A percentile compares a stretch with the other conserved stretches of the same genome.
Conservation (phyloP, 2,888 invertebrate species). For the Blastobasis lacticolella region DNA sequence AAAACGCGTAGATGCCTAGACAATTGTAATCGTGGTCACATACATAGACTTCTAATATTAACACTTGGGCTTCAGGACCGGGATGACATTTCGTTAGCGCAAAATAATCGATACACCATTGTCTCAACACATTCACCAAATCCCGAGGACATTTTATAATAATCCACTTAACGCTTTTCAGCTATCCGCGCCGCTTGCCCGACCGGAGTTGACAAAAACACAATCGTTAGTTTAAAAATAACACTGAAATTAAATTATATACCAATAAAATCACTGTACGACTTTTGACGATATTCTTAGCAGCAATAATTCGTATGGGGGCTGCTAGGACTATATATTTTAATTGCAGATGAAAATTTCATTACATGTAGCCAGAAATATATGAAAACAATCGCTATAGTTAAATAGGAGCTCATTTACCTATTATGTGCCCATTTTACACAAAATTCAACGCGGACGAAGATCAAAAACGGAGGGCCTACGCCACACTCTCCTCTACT, state of each 20-base stretch:
- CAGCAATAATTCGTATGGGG: slow-evolving; percentile 47
- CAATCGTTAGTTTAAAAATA: slow-evolving; percentile 40
- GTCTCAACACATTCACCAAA: slow-evolving; percentile 68
- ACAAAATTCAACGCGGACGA: slow-evolving; percentile 57
- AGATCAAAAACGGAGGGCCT: slow-evolving; percentile 68
- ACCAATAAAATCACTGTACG: slow-evolving; percentile 55
- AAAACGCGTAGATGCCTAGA: slow-evolving; percentile 71
- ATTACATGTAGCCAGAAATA: slow-evolving; percentile 1
- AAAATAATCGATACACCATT: slow-evolving; percentile 75
- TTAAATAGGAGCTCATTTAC: slow-evolving; percentile 52
- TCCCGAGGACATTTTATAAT: slow-evolving; percentile 37
- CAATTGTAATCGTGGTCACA: slow-evolving; percentile 67
- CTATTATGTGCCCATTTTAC: slow-evolving; percentile 74
- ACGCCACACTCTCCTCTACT: slow-evolving; percentile 65
- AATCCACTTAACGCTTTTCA: slow-evolving; percentile 29
- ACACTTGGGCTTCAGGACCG: slow-evolving; percentile 68
- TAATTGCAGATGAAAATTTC: slow-evolving; percentile 24
- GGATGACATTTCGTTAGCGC: slow-evolving; percentile 73
- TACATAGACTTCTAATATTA: slow-evolving; percentile 73
- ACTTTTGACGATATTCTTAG: slow-evolving; percentile 69
- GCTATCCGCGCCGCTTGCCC: slow-evolving; percentile 21
- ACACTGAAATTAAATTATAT: slow-evolving; percentile 51
- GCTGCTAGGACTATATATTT: slow-evolving; percentile 51
- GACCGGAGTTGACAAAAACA: slow-evolving; percentile 22
- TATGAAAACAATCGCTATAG: slow-evolving; percentile 6